phyloP scores from a whole-genome alignment of 2,888 invertebrate species.

The Eremobia ochroleuca region DNA sequence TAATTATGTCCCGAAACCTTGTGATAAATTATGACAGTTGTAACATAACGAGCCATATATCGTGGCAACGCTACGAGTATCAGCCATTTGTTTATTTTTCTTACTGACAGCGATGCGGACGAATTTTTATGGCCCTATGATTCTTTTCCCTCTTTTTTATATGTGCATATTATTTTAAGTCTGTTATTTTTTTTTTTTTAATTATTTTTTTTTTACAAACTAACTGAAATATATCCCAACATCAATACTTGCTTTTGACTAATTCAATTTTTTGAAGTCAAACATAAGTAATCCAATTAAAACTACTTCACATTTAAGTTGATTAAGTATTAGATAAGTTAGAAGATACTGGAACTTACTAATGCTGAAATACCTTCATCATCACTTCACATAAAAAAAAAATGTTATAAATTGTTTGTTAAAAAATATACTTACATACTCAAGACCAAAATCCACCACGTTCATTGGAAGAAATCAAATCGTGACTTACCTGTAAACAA shows the following conservation, averaged over 20 bases:
- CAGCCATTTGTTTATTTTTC: not conserved
- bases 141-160: not conserved
- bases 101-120: not conserved
- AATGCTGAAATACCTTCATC: too few species aligned
- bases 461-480: not conserved
- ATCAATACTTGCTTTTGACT: not conserved
- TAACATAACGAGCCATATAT: not conserved
- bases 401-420: not conserved
- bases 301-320: not conserved
- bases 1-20: not conserved
- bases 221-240: not conserved
- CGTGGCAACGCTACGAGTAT: not conserved
- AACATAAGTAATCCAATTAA: not conserved
- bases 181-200: too few species aligned
- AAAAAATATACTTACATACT: slow-evolving; percentile 17
- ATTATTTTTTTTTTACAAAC: too few species aligned
- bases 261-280: not conserved
- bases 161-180: not conserved
- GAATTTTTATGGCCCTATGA: not conserved
- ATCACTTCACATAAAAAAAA: not conserved
- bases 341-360: too few species aligned
- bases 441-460: not conserved
- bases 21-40: not conserved
- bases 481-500: slow-evolving; percentile 55
- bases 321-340: not conserved